These are phyloP conservation scores for Drosophila nikananu DNA, from an alignment of 1,140 invertebrate genomes.

Conservation along the genomic window DNA sequence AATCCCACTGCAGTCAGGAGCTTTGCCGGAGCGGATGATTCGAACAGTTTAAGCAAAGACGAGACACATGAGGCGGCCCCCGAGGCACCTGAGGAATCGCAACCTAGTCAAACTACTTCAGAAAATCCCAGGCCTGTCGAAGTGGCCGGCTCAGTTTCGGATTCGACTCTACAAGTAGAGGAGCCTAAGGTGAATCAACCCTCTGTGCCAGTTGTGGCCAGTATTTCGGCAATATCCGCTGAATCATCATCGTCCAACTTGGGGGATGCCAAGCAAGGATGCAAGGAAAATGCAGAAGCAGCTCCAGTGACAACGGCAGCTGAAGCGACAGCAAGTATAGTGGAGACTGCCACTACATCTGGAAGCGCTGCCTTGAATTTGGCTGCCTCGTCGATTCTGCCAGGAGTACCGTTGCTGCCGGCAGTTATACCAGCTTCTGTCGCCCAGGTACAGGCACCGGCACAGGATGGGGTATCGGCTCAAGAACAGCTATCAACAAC, in stretches of 20 bases:
- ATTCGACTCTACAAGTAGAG: not conserved
- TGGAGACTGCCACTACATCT: not conserved
- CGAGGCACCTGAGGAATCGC: not conserved
- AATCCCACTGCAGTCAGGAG: slow-evolving; percentile 19
- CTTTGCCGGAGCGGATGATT: slow-evolving; percentile 55
- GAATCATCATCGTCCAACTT: slow-evolving; percentile 4
- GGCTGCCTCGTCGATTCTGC: slow-evolving; percentile 2
- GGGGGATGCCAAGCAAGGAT: not conserved
- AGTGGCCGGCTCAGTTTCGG: not conserved
- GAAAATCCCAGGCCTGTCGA: not conserved
- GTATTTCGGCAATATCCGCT: slow-evolving; percentile 7
- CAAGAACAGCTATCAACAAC: not conserved
- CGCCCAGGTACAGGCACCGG: not conserved
- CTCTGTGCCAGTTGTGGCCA: not conserved
- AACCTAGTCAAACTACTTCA: not conserved
- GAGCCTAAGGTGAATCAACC: not conserved
- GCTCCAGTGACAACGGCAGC: not conserved
- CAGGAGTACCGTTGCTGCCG: slow-evolving; percentile 8
- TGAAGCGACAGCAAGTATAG: slow-evolving; percentile 6
- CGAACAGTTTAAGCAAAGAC: not conserved
- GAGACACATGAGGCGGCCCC: not conserved
- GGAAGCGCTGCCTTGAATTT: not conserved
- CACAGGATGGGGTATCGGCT: not conserved
- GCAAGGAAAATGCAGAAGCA: slow-evolving; percentile 1
- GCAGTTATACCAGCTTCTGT: slow-evolving; percentile 1